Percentiles rank a stretch among this genome's conserved stretches.
Conservation (phyloP, 35 echinoderm and acorn worm species). For the Lytechinus pictus region DNA sequence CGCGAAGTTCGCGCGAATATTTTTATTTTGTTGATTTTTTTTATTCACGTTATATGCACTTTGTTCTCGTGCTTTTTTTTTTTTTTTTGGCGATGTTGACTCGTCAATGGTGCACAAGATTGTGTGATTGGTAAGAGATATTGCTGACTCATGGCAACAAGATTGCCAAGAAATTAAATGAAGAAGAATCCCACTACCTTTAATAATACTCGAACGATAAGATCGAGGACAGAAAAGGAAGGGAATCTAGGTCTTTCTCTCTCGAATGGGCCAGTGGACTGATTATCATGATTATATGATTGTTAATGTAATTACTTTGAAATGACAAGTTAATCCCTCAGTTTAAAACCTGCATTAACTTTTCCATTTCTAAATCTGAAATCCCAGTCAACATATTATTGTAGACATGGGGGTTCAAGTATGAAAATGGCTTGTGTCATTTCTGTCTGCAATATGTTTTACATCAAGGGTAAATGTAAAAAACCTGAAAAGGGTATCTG, state of each 20-base stretch:
- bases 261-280: not conserved
- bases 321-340: slow-evolving; percentile 2
- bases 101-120: too few relatives aligned
- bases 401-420: too few relatives aligned
- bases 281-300: not conserved
- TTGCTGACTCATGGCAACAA: not conserved
- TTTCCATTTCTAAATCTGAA: not conserved
- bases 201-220: not conserved
- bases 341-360: not conserved
- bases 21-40: too few relatives aligned
- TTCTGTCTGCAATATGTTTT: too few relatives aligned
- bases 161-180: not conserved
- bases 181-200: not conserved
- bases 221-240: not conserved
- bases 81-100: too few relatives aligned
- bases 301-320: not conserved
- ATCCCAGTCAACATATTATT: not conserved
- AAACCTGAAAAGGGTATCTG: too few relatives aligned
- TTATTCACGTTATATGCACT: too few relatives aligned
- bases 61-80: too few relatives aligned
- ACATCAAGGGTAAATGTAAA: too few relatives aligned
- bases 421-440: too few relatives aligned
- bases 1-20: too few relatives aligned
- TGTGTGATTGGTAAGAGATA: not conserved
- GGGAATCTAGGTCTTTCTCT: not conserved